Conservation (phyloP, 2,888 invertebrate species). For the Blomia tropicalis region DNA sequence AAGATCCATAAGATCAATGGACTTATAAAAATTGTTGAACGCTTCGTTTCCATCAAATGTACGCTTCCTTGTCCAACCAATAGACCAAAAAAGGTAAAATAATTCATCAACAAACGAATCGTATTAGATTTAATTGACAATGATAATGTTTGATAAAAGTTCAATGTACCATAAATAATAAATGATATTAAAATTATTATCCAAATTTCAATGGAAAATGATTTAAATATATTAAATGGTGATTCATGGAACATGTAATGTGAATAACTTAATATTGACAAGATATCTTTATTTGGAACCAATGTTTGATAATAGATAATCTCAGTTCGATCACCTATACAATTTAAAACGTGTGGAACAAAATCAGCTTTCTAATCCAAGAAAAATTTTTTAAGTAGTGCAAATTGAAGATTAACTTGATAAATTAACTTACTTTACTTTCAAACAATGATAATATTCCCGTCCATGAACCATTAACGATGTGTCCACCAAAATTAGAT, state of each 20-base stretch:
- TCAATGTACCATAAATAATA: background rate
- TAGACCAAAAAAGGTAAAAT: background rate
- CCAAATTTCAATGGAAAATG: background rate
- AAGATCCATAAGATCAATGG: background rate
- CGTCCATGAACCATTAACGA: background rate
- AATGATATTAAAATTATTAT: background rate
- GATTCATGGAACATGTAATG: background rate
- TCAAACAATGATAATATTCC: constrained; percentile 3
- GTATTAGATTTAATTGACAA: no score
- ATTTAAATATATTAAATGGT: background rate
- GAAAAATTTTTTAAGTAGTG: no score
- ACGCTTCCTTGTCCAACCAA: background rate
- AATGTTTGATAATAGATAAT: constrained; percentile 1
- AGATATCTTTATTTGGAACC: background rate
- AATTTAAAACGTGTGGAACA: background rate
- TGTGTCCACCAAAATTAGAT: background rate
- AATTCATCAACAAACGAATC: background rate
- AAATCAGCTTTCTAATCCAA: background rate
- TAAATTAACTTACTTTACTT: background rate
- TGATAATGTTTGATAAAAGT: background rate
- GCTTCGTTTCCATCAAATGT: background rate
- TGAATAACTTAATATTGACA: background rate
- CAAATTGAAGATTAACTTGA: no score
- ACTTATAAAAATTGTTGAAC: background rate
- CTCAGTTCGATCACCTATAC: background rate